Evolutionary conservation across 2,113 vertebrate genomes (phyloP).

Genomic region (Myotis brandtii): DNA sequence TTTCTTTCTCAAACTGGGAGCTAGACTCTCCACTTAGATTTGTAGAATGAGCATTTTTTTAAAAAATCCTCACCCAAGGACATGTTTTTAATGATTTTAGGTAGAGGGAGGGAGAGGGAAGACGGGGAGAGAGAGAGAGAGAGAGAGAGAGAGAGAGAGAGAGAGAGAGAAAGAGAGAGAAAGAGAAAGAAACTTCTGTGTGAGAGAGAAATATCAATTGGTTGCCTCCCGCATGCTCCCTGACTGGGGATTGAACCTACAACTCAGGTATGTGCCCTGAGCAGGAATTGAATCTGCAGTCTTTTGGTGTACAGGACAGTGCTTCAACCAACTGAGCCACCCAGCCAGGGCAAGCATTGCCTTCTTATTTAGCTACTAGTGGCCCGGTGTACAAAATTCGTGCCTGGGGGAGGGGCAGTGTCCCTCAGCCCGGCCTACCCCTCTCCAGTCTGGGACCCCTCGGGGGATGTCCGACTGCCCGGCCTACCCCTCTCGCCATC

Average conservation of each 20-base stretch:
- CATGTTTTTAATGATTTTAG: not conserved
- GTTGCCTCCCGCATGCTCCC: not conserved
- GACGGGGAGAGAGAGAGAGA: no score
- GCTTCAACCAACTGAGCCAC: not conserved
- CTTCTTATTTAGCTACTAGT: not conserved
- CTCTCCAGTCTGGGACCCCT: no score
- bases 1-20: slow-evolving; percentile 25
- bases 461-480: no score
- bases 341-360: not conserved
- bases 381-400: no score
- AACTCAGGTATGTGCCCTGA: not conserved
- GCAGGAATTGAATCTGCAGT: not conserved
- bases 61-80: not conserved
- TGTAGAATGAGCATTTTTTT: not conserved
- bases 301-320: not conserved
- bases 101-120: not conserved
- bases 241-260: not conserved
- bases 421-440: no score
- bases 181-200: no score
- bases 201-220: not conserved
- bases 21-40: not conserved
- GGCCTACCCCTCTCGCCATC: no score
- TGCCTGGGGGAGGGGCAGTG: no score
- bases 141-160: no score
- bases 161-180: no score